Base-by-base conservation (phyloP, 64 coral and sea anemone genomes). In the Pocillopora verrucosa region DNA sequence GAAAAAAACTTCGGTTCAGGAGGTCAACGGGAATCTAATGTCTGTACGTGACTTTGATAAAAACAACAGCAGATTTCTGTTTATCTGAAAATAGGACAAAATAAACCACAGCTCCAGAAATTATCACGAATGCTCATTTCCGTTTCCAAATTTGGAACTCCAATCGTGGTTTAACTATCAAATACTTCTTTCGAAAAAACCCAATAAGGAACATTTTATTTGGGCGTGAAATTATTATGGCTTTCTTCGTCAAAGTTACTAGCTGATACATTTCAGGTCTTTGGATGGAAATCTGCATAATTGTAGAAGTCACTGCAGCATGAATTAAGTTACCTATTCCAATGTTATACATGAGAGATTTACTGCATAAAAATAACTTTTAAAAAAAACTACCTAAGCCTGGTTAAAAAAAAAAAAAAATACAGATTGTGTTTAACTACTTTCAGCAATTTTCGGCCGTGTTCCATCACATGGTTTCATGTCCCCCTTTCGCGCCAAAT, bases 11-110 rank as follows among this genome's bases (percentile, higher is more conserved):
- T 22, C 41, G 63, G 64, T 69, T 84, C 82, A 72, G n/a, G 16
- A 22, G 82, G 82, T 84, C 61, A 45, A 84, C 19, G 56, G 25
- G 15, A 83, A 62, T 6, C 38, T 65, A 84, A 84, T 84, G 37
- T 45, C 67, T 57, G 70, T 70, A 84, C 82, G 82, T 84, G 82
- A 84, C 82, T 72, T 57, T 36, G 45, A 84, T 11, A 70, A 72
- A 11, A 84, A 84, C 62, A 68, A 16, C 63, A 65, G 70, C 69
- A 56, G 67, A 37, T 37, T 67, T 65, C 41, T 62, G 35, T 41
- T 41, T 56, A 72, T 72, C 64, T 70, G 16, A 20, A 41, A 60
- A 61, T 61, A 61, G 60, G 51, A 35, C 37, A 20, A 41, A 60
- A 61, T 61, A 61, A 80, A 70, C 63, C 37, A 17, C 20, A 69